Conservation (phyloP, 2,797 vertebrate genomes). For the Sphenopsis melanotis region DNA sequence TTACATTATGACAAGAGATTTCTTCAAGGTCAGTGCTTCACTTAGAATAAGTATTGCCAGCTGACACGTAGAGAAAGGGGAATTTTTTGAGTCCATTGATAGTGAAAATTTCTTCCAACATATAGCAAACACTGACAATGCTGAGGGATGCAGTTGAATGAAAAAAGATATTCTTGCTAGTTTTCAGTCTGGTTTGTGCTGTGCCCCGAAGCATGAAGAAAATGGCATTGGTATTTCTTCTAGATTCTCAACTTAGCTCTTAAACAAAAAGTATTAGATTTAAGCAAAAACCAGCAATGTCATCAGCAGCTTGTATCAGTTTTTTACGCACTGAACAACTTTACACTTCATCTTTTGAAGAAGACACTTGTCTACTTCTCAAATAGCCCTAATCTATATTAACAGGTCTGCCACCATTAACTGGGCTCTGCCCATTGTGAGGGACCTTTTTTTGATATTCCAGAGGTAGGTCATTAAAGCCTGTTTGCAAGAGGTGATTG, state of each 20-base stretch:
- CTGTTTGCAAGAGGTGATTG: not conserved
- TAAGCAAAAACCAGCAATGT: not conserved
- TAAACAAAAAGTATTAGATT: not conserved
- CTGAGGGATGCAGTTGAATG: not conserved
- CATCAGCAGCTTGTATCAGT: not conserved
- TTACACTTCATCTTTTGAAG: not conserved
- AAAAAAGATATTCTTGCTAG: not conserved
- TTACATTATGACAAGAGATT: not conserved
- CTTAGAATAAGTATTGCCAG: not conserved
- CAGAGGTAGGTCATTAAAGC: not conserved
- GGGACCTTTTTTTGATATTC: not conserved
- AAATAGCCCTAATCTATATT: not conserved
- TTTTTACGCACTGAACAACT: not conserved
- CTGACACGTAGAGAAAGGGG: not conserved
- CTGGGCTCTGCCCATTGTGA: not conserved
- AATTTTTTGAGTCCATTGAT: not conserved
- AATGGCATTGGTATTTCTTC: not conserved
- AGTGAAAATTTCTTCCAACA: not conserved
- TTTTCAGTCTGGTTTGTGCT: not conserved
- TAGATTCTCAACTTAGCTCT: not conserved
- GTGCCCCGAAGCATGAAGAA: not conserved
- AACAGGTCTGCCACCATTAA: accelerated
- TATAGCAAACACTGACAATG: not conserved
- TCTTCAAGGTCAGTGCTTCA: not conserved
- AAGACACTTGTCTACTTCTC: not conserved